These are phyloP conservation scores for Stictocephala bisonia DNA, from an alignment of 2,888 invertebrate genomes.

Conservation along the genomic window DNA sequence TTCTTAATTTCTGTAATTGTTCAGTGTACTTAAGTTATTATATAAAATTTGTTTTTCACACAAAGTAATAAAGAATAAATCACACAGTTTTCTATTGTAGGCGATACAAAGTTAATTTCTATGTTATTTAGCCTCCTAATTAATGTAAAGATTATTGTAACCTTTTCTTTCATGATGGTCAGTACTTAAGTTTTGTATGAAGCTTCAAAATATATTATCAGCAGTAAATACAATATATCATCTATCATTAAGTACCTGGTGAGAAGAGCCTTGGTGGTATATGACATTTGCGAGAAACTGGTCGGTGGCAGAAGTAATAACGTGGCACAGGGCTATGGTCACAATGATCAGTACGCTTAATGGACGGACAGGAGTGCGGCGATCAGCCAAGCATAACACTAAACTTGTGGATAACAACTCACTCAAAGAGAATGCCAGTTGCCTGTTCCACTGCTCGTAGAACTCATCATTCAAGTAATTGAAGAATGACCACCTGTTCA, in stretches of 20 bases:
- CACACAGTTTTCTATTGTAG: too few relatives aligned
- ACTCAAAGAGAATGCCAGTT: conserved; percentile 72
- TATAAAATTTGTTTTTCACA: too few relatives aligned
- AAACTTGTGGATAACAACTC: conserved; percentile 72
- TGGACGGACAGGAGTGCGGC: conserved; percentile 66
- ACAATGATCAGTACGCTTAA: conserved; percentile 71
- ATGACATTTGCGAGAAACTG: conserved; percentile 75
- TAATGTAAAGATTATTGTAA: too few relatives aligned
- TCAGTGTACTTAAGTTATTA: too few relatives aligned
- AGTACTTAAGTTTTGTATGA: too few relatives aligned
- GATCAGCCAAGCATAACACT: conserved; percentile 69
- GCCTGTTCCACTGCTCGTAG: conserved; percentile 77
- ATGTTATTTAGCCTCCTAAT: too few relatives aligned
- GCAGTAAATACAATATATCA: background rate
- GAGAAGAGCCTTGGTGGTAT: conserved; percentile 72
- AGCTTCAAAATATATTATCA: too few relatives aligned
- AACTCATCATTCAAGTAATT: conserved; percentile 80
- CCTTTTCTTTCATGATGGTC: too few relatives aligned
- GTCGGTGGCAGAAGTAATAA: conserved; percentile 73
- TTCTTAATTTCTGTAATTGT: too few relatives aligned
- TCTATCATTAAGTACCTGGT: conserved; percentile 70
- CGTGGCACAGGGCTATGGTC: conserved; percentile 72
- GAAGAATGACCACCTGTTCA: conserved; percentile 71
- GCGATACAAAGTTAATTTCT: too few relatives aligned
- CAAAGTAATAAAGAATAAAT: too few relatives aligned